A percentile compares a stretch with the other conserved stretches of the same genome.
Conservation (phyloP, 2,888 invertebrate genomes). For the Poecilus cupreus region DNA sequence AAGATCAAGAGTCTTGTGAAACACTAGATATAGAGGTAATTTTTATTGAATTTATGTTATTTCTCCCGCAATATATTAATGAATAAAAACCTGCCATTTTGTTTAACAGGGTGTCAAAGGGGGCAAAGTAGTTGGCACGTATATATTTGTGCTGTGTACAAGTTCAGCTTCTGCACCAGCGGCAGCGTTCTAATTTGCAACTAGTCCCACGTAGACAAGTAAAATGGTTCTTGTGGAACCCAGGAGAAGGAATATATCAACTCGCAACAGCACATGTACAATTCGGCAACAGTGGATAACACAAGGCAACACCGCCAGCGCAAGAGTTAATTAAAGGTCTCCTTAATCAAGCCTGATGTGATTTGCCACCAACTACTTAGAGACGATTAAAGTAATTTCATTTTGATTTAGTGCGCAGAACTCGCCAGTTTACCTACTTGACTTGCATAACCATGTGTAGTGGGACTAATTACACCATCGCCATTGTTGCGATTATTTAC, state of each 20-base stretch:
- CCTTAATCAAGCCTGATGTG: constrained; percentile 58
- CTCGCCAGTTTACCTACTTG: neutral
- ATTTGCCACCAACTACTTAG: constrained; percentile 57
- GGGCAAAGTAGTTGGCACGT: too few relatives aligned
- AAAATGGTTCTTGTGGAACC: constrained; percentile 35
- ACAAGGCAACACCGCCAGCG: constrained; percentile 16
- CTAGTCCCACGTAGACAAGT: constrained; percentile 16
- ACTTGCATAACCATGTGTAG: constrained; percentile 41
- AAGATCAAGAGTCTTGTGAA: too few relatives aligned
- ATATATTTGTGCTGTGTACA: neutral
- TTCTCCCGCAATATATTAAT: too few relatives aligned
- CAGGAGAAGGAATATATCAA: constrained; percentile 22
- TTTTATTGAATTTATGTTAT: too few relatives aligned
- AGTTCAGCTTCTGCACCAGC: too few relatives aligned
- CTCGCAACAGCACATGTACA: neutral
- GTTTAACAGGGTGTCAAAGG: too few relatives aligned
- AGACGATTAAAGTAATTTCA: constrained; percentile 55
- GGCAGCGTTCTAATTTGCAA: constrained; percentile 39
- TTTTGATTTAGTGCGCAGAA: constrained; percentile 51
- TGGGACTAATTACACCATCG: constrained; percentile 29
- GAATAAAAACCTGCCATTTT: too few relatives aligned
- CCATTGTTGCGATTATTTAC: constrained; percentile 49
- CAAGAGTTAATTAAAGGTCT: constrained; percentile 56
- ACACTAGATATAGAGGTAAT: too few relatives aligned
- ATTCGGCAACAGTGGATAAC: constrained; percentile 24